These are phyloP conservation scores for Acipenser ruthenus DNA, from an alignment of 2,797 vertebrate genomes.

Conservation along the genomic window DNA sequence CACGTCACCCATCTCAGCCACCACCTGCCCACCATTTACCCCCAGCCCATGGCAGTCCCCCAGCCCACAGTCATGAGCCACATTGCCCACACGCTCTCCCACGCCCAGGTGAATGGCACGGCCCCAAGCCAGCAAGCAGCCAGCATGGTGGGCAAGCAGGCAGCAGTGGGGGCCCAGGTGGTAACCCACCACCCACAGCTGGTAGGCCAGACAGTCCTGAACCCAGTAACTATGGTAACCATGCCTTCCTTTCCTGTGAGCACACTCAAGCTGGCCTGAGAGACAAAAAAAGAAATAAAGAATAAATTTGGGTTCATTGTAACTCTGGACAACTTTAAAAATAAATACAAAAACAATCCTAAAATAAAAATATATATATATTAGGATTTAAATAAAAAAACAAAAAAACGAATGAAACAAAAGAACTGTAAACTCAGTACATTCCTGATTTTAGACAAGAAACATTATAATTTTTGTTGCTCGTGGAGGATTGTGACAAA, in stretches of 20 bases:
- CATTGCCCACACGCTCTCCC: constrained; percentile 82
- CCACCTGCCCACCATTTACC: constrained; percentile 77
- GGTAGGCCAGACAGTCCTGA: constrained; percentile 87
- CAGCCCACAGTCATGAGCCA: constrained; percentile 78
- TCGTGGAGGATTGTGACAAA: constrained; percentile 3
- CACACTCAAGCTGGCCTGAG: constrained; percentile 92
- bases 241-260: constrained; percentile 96
- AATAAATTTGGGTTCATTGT: constrained; percentile 9
- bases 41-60: constrained; percentile 77
- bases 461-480: constrained; percentile 15
- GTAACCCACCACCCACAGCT: constrained; percentile 84
- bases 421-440: constrained; percentile 26
- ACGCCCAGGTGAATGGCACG: constrained; percentile 66
- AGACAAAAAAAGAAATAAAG: neutral
- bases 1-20: constrained; percentile 80
- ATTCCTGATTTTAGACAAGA: constrained; percentile 33
- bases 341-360: neutral
- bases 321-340: constrained; percentile 2
- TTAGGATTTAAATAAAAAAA: neutral
- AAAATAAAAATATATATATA: neutral
- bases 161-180: constrained; percentile 74
- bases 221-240: constrained; percentile 97
- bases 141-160: constrained; percentile 69
- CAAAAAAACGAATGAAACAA: constrained; percentile 21
- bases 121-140: constrained; percentile 47